Evolutionary conservation across 2,888 invertebrate species (phyloP).

Genomic region (Parnassius orleans): DNA sequence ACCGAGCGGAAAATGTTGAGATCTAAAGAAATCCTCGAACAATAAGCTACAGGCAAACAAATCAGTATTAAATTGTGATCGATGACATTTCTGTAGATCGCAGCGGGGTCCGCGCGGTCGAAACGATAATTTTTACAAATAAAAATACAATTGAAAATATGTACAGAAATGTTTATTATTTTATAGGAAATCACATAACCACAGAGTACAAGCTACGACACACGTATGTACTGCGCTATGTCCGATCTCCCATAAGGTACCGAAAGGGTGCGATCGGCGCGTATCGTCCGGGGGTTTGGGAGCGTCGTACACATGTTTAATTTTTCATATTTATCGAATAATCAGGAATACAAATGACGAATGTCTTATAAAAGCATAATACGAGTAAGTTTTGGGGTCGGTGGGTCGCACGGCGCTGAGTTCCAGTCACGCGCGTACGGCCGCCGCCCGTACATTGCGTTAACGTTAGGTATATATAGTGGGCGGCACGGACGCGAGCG

Average conservation of each 20-base stretch:
- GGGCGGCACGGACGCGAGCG: constrained; percentile 27
- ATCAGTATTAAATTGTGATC: constrained; percentile 15
- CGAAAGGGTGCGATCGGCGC: constrained; percentile 58
- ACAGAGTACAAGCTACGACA: constrained; percentile 60
- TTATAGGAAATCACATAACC: constrained; percentile 72
- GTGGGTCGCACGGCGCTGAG: constrained; percentile 26
- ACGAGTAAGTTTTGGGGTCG: constrained; percentile 57
- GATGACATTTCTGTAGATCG: neutral
- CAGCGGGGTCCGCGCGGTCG: constrained; percentile 16
- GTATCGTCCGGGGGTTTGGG: constrained; percentile 55
- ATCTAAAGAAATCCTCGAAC: neutral
- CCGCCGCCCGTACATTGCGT: constrained; percentile 16
- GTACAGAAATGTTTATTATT: constrained; percentile 75
- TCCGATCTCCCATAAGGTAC: constrained; percentile 61
- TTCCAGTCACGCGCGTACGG: constrained; percentile 27
- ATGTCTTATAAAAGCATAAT: constrained; percentile 79
- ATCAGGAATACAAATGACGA: constrained; percentile 80
- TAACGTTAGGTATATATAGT: neutral
- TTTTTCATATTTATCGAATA: constrained; percentile 69
- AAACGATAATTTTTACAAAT: constrained; percentile 23
- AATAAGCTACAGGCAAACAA: constrained; percentile 2
- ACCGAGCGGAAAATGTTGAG: constrained; percentile 20
- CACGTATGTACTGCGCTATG: constrained; percentile 56
- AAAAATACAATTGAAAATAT: constrained; percentile 76
- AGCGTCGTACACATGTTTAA: constrained; percentile 68